A percentile compares a stretch with the other conserved stretches of the same genome.
Conservation (phyloP, 2,888 invertebrate species). For the Platerodrilus igneus region DNA sequence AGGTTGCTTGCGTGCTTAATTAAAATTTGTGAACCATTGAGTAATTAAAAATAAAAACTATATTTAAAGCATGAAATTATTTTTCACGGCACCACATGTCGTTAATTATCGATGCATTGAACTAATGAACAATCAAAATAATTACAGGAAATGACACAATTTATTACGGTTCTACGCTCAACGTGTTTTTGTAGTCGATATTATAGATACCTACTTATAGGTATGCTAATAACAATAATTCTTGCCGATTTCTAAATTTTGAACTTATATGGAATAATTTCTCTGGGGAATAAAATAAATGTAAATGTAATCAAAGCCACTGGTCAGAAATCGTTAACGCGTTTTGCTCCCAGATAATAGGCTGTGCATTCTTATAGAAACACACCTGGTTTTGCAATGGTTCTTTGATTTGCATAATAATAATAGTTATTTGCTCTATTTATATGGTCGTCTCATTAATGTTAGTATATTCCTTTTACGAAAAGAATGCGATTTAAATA, state of each 20-base stretch:
- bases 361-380: constrained; percentile 42
- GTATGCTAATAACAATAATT: too few species aligned
- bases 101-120: constrained; percentile 45
- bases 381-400: constrained; percentile 45
- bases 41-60: too few species aligned
- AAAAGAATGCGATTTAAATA: too few species aligned
- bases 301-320: too few species aligned
- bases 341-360: constrained; percentile 43
- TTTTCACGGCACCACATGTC: constrained; percentile 29
- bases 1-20: too few species aligned
- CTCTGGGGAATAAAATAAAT: too few species aligned
- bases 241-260: too few species aligned
- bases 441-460: constrained; percentile 16
- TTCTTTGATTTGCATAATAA: constrained; percentile 45
- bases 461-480: too few species aligned
- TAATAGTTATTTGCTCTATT: constrained; percentile 35
- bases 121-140: constrained; percentile 43
- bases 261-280: too few species aligned
- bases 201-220: too few species aligned
- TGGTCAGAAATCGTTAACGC: constrained; percentile 43
- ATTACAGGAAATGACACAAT: constrained; percentile 44
- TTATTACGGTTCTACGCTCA: constrained; percentile 34
- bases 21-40: too few species aligned
- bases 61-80: constrained; percentile 24
- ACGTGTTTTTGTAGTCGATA: too few species aligned